These are phyloP conservation scores for Chrysopa pallens DNA, from an alignment of 1,140 invertebrate genomes.

Conservation along the genomic window DNA sequence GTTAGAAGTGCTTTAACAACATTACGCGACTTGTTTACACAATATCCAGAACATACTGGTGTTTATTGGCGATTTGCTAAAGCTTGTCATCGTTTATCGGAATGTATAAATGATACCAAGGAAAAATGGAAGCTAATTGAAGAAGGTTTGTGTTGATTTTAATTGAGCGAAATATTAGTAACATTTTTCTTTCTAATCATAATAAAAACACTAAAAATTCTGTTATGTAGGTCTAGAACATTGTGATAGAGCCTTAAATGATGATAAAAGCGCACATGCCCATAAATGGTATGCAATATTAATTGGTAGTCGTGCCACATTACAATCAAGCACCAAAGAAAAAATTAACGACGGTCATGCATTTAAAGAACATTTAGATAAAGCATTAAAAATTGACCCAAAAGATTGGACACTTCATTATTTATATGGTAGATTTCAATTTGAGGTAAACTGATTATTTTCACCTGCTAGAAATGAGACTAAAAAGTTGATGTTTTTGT, in stretches of 20 bases:
- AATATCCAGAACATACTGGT: background rate
- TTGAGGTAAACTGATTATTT: background rate
- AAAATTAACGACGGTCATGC: background rate
- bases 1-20: background rate
- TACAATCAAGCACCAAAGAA: background rate
- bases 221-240: background rate
- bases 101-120: background rate
- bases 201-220: too few relatives aligned
- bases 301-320: background rate
- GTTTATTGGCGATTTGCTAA: background rate
- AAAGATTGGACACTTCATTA: background rate
- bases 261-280: background rate
- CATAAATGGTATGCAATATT: background rate
- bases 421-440: background rate
- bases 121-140: background rate
- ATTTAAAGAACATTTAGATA: background rate
- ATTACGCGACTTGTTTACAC: background rate
- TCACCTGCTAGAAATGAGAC: too few relatives aligned
- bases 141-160: background rate
- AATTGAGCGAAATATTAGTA: too few relatives aligned
- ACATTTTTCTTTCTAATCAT: too few relatives aligned
- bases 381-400: background rate
- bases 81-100: background rate
- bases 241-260: background rate
- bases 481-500: background rate